Conservation (phyloP, 1,140 invertebrate species). For the Drosophila sp. region DNA sequence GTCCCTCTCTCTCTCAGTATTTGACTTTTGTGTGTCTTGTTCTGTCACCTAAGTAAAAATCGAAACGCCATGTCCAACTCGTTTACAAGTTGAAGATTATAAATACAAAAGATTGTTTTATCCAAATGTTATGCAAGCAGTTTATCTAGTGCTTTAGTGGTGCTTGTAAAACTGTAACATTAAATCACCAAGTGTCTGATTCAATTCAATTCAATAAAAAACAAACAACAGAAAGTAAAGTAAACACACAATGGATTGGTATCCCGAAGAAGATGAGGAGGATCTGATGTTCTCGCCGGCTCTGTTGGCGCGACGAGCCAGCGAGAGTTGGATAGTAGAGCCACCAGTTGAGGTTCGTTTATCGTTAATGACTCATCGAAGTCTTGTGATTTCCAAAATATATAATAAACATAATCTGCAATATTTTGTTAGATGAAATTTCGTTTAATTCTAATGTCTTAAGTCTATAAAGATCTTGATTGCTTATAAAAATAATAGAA, state of each 20-base stretch:
- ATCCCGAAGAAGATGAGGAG: slow-evolving; percentile 90
- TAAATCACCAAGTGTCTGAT: neutral
- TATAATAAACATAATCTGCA: no score
- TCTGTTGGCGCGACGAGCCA: slow-evolving; percentile 90
- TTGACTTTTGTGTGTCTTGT: slow-evolving; percentile 26
- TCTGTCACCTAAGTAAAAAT: slow-evolving; percentile 45
- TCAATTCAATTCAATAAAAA: neutral
- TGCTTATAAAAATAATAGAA: no score
- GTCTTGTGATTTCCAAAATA: no score
- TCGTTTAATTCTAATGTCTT: no score
- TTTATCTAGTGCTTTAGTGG: neutral
- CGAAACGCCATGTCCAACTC: slow-evolving; percentile 68
- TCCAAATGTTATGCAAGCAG: slow-evolving; percentile 62
- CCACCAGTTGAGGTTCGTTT: slow-evolving; percentile 89
- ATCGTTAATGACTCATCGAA: no score
- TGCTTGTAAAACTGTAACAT: slow-evolving; percentile 14
- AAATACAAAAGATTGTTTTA: slow-evolving; percentile 22
- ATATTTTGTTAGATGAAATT: no score
- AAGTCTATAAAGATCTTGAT: no score
- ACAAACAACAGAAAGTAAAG: neutral
- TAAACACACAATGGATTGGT: slow-evolving; percentile 85
- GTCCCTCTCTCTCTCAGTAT: slow-evolving; percentile 2
- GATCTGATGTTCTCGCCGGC: slow-evolving; percentile 93
- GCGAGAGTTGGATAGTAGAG: slow-evolving; percentile 93
- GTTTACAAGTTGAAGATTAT: slow-evolving; percentile 68